Evolutionary conservation across 2,888 invertebrate species (phyloP), one percentile per base, ranked within the genome.

Genomic region (Chymomyza caudatula): DNA sequence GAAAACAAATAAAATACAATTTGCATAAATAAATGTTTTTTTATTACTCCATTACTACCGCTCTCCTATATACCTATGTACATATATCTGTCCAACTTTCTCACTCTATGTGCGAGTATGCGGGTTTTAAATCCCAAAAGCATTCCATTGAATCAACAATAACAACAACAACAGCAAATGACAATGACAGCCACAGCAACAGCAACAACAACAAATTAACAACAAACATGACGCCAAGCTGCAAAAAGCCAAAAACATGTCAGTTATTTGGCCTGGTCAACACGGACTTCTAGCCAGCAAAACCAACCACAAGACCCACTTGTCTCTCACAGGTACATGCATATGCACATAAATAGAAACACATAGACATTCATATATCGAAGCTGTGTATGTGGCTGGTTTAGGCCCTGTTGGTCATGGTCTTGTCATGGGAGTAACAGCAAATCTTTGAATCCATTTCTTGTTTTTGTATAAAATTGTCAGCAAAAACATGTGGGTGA

Each of bases 1-100:
- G 85, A 80, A 80, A 80, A 82, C 80, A 85, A 80, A 80, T 85
- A 85, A 84, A 80, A 80, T 80, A 78, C 85, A 85, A 80, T 80
- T 80, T 80, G 80, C 80, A 80, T 80, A 80, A 80, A 80, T 80
- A 78, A 80, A 84, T 84, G 82, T 68, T 65, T 69, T 78, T 69
- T 56, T 44, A 61, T 47, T 19, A 47, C 17, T 47, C 1, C n/a
- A n/a, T n/a, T n/a, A n/a, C n/a, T n/a, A n/a, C n/a, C n/a, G n/a
- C n/a, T n/a, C n/a, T 44, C 11, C 6, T 19, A 20, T 13, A 59
- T 64, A 56, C 42, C 52, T 71, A 37, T 17, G 19, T 19, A 4
- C 29, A 49, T 19, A 17, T 58, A 19, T 57, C 3, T 62, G 51
- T 51, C 37, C 4, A 37, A 37, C 11, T 6, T 11, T 37, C 37